phyloP scores from a whole-genome alignment of 2,113 vertebrate species.

The Clupea harengus region DNA sequence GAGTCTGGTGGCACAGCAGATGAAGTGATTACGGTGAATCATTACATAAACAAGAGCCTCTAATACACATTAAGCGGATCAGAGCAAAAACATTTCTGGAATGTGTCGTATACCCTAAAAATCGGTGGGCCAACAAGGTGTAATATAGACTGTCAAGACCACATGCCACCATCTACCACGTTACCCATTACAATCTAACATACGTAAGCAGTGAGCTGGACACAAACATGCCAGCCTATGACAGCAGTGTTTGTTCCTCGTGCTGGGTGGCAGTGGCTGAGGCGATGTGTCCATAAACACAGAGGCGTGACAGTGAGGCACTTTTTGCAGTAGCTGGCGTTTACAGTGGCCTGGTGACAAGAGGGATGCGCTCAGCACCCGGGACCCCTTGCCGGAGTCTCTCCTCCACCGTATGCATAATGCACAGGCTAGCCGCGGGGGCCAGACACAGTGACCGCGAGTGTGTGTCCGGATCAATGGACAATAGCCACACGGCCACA shows the following conservation, averaged over 20 bases:
- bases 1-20: neutral
- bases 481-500: constrained; percentile 44
- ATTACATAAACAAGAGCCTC: neutral
- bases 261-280: neutral
- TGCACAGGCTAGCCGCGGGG: neutral
- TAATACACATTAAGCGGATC: constrained; percentile 6
- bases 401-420: neutral
- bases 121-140: neutral
- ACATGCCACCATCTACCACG: neutral
- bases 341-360: neutral
- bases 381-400: neutral
- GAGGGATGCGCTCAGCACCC: neutral
- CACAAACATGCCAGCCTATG: neutral
- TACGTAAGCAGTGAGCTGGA: neutral
- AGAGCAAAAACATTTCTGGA: neutral
- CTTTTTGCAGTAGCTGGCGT: neutral
- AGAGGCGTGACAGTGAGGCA: neutral
- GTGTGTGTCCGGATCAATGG: constrained; percentile 34
- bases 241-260: neutral
- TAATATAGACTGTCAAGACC: neutral
- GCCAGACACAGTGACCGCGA: constrained; percentile 8
- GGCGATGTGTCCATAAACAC: neutral
- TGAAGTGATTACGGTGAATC: constrained; percentile 3
- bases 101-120: neutral
- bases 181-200: neutral